A percentile compares a stretch with the other conserved stretches of the same genome.
These are phyloP conservation scores for Himalopsyche tibetana DNA, from an alignment of 2,888 invertebrate species.

Conservation along the genomic window DNA sequence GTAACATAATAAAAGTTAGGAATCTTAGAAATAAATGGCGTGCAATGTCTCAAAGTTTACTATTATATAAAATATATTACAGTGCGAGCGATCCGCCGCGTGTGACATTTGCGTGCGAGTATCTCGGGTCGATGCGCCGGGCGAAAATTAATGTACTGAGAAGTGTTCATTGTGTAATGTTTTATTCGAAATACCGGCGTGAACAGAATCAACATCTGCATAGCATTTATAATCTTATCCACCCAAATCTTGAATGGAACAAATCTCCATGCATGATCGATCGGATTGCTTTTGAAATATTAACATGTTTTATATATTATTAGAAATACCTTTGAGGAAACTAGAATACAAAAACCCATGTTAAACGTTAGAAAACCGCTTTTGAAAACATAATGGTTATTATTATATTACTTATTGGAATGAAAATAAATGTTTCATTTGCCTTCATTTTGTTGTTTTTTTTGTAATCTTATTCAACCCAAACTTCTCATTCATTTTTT, in stretches of 20 bases:
- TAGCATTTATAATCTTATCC: constrained; percentile 31
- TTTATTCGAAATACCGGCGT: constrained; percentile 23
- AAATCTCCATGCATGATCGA: constrained; percentile 3
- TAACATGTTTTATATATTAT: constrained; percentile 58
- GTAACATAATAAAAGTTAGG: constrained; percentile 33
- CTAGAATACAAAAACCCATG: constrained; percentile 57
- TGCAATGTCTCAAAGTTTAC: constrained; percentile 50
- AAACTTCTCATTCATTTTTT: background rate
- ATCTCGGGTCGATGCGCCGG: background rate
- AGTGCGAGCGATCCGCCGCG: background rate
- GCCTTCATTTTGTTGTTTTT: constrained; percentile 54
- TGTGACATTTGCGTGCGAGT: background rate
- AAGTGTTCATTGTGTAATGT: constrained; percentile 15
- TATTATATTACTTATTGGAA: constrained; percentile 60
- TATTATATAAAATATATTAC: constrained; percentile 3
- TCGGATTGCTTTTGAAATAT: constrained; percentile 39
- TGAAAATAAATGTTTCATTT: constrained; percentile 63
- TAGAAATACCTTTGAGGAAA: constrained; percentile 59
- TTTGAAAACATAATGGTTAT: constrained; percentile 60
- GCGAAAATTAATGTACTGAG: constrained; percentile 18
- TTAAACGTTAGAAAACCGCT: constrained; percentile 60
- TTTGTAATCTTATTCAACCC: constrained; percentile 41
- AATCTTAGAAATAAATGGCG: constrained; percentile 34
- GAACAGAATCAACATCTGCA: background rate
- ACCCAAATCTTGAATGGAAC: constrained; percentile 23